phyloP scores from a whole-genome alignment of 1,140 invertebrate species.

The Drosophila sulfurigaster region DNA sequence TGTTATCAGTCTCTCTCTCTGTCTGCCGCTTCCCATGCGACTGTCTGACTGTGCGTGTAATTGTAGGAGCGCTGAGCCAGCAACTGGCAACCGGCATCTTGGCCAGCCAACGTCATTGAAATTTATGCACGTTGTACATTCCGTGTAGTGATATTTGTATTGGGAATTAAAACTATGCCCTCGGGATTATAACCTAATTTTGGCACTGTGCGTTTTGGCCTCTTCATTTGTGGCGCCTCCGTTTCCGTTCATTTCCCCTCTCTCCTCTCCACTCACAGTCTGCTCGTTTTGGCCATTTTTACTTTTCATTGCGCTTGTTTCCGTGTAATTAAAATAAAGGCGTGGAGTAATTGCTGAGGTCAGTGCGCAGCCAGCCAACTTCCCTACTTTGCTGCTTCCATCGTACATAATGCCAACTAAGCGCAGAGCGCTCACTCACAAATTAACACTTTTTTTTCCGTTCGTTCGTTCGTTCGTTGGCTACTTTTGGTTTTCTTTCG shows the following conservation, averaged over 20 bases:
- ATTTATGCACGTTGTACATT: conserved; percentile 83
- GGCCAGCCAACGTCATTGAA: conserved; percentile 70
- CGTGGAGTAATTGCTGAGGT: conserved; percentile 83
- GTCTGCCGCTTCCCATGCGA: conserved; percentile 45
- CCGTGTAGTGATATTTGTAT: conserved; percentile 83
- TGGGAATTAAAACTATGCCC: conserved; percentile 83
- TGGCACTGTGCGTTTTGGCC: conserved; percentile 50
- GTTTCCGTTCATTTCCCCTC: no score
- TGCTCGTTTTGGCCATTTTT: conserved; percentile 51
- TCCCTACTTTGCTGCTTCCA: neutral
- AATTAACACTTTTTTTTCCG: conserved; percentile 79
- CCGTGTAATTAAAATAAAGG: conserved; percentile 83
- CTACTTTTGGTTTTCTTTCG: conserved; percentile 6
- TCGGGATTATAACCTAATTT: conserved; percentile 81
- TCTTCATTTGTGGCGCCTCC: conserved; percentile 27
- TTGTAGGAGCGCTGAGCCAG: conserved; percentile 55
- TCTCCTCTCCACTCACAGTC: neutral
- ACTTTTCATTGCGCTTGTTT: conserved; percentile 82
- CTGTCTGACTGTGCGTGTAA: conserved; percentile 80
- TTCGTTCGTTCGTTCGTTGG: conserved; percentile 6
- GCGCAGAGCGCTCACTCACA: conserved; percentile 58
- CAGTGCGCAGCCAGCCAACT: conserved; percentile 53
- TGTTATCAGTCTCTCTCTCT: conserved; percentile 61
- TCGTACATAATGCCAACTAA: conserved; percentile 76
- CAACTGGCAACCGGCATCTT: conserved; percentile 41